Evolutionary conservation across 2,888 invertebrate species (phyloP), one percentile per base, ranked within the genome.

Genomic region (Euphydryas editha): DNA sequence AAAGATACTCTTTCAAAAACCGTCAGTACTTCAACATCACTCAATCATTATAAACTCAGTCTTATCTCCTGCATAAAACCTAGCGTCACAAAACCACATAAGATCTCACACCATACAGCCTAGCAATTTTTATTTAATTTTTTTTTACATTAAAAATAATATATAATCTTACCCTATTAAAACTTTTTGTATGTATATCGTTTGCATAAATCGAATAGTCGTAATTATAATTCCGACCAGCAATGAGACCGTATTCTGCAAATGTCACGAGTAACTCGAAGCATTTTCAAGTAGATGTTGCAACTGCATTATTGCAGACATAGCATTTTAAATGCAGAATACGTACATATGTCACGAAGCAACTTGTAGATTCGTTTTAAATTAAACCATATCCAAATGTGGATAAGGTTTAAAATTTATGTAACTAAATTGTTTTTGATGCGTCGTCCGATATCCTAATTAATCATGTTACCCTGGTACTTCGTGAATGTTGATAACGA

Each of bases 271-370:
- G 51, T 30, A 51, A 21, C 51, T 62, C 46, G 21, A 21, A 60
- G 66, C 58, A 62, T 63, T 57, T 65, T 20, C 51, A 37, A 59
- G 51, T 46, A 51, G 60, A 54, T 62, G 44, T 47, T 15, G 61
- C 58, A 66, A 66, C 49, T 58, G 46, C 24, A 42, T 21, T 21
- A n/a, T 47, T 46, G 49, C 18, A 51, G 15, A 51, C 18, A 55
- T 49, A 56, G 60, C 65, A 60, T 63, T 69, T 66, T 62, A 59
- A 60, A 68, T 65, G 65, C 66, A 57, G 65, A 44, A 60, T 54
- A 58, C 64, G 62, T 62, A 51, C 54, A 30, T 54, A 18, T 17
- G 36, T 54, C 54, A 54, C 36, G 30, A 36, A 17, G 51, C 36
- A 10, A 24, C 20, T 24, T 17, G 1, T 17, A 10, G 18, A 20